Conservation (phyloP, 2,888 invertebrate genomes). For the Drosophila algonquin region DNA sequence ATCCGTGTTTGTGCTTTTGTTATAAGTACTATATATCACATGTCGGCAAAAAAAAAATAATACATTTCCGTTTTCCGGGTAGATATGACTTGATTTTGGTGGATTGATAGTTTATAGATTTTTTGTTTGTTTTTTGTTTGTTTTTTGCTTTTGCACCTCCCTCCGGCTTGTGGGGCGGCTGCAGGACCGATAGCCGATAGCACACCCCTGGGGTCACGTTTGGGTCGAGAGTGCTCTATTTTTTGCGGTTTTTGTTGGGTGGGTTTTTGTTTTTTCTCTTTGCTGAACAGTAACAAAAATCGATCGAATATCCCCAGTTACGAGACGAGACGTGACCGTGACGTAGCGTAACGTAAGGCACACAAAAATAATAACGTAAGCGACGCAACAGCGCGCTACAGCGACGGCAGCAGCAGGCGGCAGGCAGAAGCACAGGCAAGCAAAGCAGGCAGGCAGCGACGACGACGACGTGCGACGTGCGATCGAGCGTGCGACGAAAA, state of each 20-base stretch:
- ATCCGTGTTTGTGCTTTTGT: conserved; percentile 15
- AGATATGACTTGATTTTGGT: neutral
- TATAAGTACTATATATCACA: conserved; percentile 30
- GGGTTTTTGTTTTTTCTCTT: no score
- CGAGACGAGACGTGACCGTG: neutral
- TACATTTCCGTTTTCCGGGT: conserved; percentile 4
- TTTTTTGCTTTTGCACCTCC: neutral
- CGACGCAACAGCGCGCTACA: conserved; percentile 25
- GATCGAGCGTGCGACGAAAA: conserved; percentile 81
- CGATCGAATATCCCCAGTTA: neutral
- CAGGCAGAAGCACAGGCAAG: neutral
- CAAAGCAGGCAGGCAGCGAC: conserved; percentile 49
- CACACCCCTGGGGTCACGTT: neutral
- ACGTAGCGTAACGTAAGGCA: neutral
- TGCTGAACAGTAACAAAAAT: neutral
- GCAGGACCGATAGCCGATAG: neutral
- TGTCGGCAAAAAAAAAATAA: neutral
- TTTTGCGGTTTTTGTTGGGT: neutral
- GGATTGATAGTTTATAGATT: conserved; percentile 3
- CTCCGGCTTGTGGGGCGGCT: neutral
- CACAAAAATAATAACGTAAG: conserved; percentile 25
- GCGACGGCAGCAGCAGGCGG: conserved; percentile 42
- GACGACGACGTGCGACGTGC: conserved; percentile 70
- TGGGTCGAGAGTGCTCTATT: neutral
- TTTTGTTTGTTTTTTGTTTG: neutral